Evolutionary conservation across 2,888 invertebrate species (phyloP), one percentile per base, ranked within the genome.

Genomic region (Synergus laeviventris): DNA sequence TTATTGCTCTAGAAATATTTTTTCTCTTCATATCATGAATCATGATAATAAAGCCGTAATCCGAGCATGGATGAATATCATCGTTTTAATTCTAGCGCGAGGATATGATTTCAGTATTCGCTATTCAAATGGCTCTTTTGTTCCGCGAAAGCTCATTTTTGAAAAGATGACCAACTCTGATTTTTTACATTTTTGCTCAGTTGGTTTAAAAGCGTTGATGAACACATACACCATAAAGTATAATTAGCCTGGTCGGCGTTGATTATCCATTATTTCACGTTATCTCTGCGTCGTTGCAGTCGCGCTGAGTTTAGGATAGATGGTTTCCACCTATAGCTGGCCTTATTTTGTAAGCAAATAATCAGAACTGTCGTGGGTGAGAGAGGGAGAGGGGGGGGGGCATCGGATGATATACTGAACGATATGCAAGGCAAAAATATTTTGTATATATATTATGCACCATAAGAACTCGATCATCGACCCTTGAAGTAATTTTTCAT

Each of bases 391-490:
- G 39, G n/a, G 1, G 45, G 36, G 36, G 61, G 73, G 18, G 24
- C 61, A 56, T 56, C 5, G 11, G 38, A 62, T 21, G 73, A 70
- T 36, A 49, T 31, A 70, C 24, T 66, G 45, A 31, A 70, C 49
- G 45, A 75, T 42, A 75, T 70, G 39, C 14, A 38, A 49, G 18
- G 39, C 36, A 56, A 45, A 76, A 66, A 54, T 79, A 24, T 66
- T 76, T 54, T 75, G 18, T 76, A 66, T 36, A 70, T 24, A 16
- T 45, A 45, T 66, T 66, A 66, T 75, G 38, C 70, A 76, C 75
- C 45, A 21, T 24, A 39, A 12, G 18, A 64, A 8, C 8, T 14
- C 45, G 66, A 66, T 45, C 66, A 45, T 66, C 45, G 45, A 66
- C 42, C 66, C 14, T n/a, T 62, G 1, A n/a, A 31, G 31, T 1